Evolutionary conservation across 2,113 vertebrate genomes (phyloP).

Genomic region (Tupaia tana): DNA sequence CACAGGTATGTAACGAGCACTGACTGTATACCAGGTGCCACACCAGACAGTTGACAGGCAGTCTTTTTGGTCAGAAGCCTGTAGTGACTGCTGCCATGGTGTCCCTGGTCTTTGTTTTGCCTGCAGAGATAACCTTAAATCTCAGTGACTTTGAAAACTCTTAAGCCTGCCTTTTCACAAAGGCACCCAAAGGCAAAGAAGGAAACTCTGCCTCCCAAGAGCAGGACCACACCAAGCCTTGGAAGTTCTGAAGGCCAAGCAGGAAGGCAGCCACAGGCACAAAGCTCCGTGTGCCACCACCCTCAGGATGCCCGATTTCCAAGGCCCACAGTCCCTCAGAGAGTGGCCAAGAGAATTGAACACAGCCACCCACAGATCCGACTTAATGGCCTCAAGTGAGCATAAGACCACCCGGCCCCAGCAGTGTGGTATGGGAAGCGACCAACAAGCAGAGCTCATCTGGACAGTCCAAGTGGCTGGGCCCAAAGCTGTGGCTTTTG

Average conservation of each 20-base stretch:
- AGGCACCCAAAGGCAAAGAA: neutral
- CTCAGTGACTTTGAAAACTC: neutral
- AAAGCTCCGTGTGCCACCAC: neutral
- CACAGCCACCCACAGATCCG: neutral
- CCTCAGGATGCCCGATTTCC: neutral
- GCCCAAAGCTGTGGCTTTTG: neutral
- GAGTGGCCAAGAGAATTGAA: too few relatives aligned
- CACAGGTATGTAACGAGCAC: neutral
- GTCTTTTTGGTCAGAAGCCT: neutral
- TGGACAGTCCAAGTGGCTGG: neutral
- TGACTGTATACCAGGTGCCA: neutral
- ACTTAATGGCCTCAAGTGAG: rapidly evolving
- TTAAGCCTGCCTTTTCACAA: neutral
- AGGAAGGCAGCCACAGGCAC: neutral
- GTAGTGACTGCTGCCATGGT: neutral
- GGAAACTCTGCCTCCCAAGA: neutral
- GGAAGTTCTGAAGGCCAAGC: neutral
- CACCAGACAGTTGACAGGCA: neutral
- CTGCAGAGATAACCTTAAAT: neutral
- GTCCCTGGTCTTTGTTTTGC: neutral
- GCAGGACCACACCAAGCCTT: neutral
- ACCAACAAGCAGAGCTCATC: neutral
- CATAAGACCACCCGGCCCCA: neutral
- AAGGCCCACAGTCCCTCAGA: neutral
- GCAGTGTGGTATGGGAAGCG: rapidly evolving